Evolutionary conservation across 2,888 invertebrate species (phyloP), one percentile per base, ranked within the genome.

Genomic region (Diloba caeruleocephala): DNA sequence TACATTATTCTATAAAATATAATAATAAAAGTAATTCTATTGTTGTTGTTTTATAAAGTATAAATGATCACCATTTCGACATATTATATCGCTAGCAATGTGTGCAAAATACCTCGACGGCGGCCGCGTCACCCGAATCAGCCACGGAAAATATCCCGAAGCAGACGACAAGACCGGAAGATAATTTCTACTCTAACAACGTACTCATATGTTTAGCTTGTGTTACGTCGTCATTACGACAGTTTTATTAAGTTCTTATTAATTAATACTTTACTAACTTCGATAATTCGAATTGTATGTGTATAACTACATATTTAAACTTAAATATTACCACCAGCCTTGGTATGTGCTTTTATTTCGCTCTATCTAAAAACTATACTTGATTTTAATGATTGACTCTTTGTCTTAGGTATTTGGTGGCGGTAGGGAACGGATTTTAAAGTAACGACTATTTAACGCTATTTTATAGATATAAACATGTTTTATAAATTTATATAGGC

Each of bases 21-120:
- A 37, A 21, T 32, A 44, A 33, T 38, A 13, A 21, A n/a, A 39
- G 33, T 41, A 37, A 23, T 41, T 42, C 3, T 41, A 32, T 33
- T n/a, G 9, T 21, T 31, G 17, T 37, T 42, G 10, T 19, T 9
- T 21, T 21, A 29, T 15, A 17, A 31, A n/a, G n/a, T 26, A 25
- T 6, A 14, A 26, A 44, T 39, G 68, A 66, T 71, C 56, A 50
- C 81, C 86, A 85, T 91, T 90, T 83, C 84, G 87, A 80, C 85
- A 87, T 81, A 72, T 72, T 79, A 72, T 88, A 89, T 88, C 85
- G 84, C 89, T 89, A 91, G 90, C 91, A 90, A 91, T 92, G 92
- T 92, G 92, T 92, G 92, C 92, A 90, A 90, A 88, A 82, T 80
- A 84, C 84, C 87, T 83, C 81, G 70, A 65, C 80, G 81, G 79